phyloP scores from a whole-genome alignment of 2,888 invertebrate genomes.

The Hecatera dysodea region DNA sequence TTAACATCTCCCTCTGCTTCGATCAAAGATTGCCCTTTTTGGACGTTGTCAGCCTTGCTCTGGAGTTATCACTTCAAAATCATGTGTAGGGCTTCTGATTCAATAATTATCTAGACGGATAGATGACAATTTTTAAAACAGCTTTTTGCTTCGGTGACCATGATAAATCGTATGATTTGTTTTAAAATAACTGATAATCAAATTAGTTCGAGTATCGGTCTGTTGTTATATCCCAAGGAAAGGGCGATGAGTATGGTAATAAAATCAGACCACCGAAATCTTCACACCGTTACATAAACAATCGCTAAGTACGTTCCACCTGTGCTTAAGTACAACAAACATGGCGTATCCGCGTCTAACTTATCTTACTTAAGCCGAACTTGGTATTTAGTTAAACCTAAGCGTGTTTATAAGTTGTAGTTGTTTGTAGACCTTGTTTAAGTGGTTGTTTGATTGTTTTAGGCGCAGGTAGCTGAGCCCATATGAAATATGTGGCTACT shows the following conservation, averaged over 20 bases:
- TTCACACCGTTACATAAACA: conserved; percentile 22
- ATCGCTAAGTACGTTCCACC: conserved; percentile 44
- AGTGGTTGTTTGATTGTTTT: conserved; percentile 89
- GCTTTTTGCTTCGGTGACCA: too few relatives aligned
- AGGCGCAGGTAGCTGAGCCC: conserved; percentile 88
- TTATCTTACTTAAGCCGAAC: conserved; percentile 88
- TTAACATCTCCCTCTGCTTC: neutral
- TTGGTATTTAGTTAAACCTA: conserved; percentile 89
- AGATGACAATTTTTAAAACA: too few relatives aligned
- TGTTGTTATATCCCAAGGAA: neutral
- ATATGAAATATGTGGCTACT: conserved; percentile 89
- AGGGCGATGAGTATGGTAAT: neutral
- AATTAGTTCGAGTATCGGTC: neutral
- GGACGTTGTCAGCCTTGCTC: neutral
- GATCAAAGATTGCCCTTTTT: neutral
- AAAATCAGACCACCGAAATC: neutral
- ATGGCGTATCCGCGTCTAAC: conserved; percentile 74
- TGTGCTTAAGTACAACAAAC: conserved; percentile 55
- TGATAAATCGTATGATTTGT: neutral
- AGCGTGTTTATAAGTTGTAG: conserved; percentile 77
- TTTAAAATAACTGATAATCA: too few relatives aligned
- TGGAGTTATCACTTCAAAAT: neutral
- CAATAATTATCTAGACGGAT: too few relatives aligned
- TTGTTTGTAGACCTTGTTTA: conserved; percentile 76
- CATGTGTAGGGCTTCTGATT: neutral